phyloP scores from a whole-genome alignment of 2,888 invertebrate genomes.

The Ashinkailepas kermadecensis region DNA sequence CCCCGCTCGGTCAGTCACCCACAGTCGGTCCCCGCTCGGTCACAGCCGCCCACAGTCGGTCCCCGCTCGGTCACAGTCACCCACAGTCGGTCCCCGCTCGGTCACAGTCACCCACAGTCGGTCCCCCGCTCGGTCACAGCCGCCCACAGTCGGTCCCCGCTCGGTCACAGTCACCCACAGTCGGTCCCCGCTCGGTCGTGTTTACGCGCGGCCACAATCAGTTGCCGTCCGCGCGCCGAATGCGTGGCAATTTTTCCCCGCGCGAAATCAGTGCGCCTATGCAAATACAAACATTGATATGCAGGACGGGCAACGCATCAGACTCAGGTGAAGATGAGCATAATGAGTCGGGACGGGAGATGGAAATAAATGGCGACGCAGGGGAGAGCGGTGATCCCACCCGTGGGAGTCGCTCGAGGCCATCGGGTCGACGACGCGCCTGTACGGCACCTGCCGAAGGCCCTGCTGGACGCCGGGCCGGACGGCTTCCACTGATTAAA shows the following conservation, averaged over 20 bases:
- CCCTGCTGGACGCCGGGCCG: background rate
- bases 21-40: too few relatives aligned
- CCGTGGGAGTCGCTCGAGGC: background rate
- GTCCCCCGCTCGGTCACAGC: too few relatives aligned
- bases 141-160: too few relatives aligned
- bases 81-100: too few relatives aligned
- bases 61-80: too few relatives aligned
- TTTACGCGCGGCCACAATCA: background rate
- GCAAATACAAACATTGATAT: slow-evolving; percentile 7
- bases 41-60: too few relatives aligned
- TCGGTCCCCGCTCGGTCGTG: too few relatives aligned
- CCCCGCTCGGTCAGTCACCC: too few relatives aligned
- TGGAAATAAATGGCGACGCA: slow-evolving; percentile 3
- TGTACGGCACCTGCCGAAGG: background rate
- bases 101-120: too few relatives aligned
- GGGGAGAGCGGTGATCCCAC: background rate
- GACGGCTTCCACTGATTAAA: background rate
- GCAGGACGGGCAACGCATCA: background rate
- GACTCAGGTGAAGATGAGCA: slow-evolving; percentile 4
- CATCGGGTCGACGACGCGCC: background rate
- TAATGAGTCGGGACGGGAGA: background rate
- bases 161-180: too few relatives aligned
- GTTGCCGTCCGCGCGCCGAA: background rate
- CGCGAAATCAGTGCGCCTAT: background rate
- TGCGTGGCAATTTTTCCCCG: background rate